These are phyloP conservation scores for Lipophrys pholis DNA, from an alignment of 2,113 vertebrate species.

Conservation along the genomic window DNA sequence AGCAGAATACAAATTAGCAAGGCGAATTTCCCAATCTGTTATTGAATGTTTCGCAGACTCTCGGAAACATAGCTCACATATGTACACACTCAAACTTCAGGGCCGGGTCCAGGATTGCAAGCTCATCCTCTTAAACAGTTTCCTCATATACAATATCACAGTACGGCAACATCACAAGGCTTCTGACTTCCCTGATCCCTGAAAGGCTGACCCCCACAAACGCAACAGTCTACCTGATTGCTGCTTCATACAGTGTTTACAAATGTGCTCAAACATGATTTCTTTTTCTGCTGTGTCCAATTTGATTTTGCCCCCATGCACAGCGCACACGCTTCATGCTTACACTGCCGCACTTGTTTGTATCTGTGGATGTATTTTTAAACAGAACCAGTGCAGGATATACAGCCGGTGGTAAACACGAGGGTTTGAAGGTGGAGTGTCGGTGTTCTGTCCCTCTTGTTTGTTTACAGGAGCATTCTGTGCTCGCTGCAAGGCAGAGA, in stretches of 20 bases:
- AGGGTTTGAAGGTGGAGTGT: slow-evolving; percentile 66
- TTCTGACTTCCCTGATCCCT: slow-evolving; percentile 50
- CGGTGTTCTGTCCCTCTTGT: slow-evolving; percentile 63
- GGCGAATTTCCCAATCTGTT: slow-evolving; percentile 57
- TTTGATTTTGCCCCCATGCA: slow-evolving; percentile 42
- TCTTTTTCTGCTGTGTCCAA: slow-evolving; percentile 14
- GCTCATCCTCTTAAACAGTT: slow-evolving; percentile 5
- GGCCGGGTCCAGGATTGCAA: neutral
- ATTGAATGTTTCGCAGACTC: slow-evolving; percentile 47
- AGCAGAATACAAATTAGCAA: slow-evolving; percentile 42
- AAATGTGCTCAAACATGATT: slow-evolving; percentile 59
- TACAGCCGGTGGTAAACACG: slow-evolving; percentile 77
- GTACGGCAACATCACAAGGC: slow-evolving; percentile 27
- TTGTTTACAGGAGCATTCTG: slow-evolving; percentile 74
- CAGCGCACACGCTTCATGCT: slow-evolving; percentile 27
- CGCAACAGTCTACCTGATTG: slow-evolving; percentile 56
- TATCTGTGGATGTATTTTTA: slow-evolving; percentile 73
- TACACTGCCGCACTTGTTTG: slow-evolving; percentile 70
- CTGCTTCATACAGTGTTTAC: slow-evolving; percentile 56
- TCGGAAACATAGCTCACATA: slow-evolving; percentile 29
- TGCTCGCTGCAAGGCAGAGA: slow-evolving; percentile 49
- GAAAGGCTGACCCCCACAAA: no score
- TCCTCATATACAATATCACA: slow-evolving; percentile 12
- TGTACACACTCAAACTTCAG: neutral
- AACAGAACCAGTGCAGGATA: slow-evolving; percentile 73